Percentiles rank a stretch among this genome's conserved stretches.
Evolutionary conservation across 2,797 vertebrate species (phyloP).

Genomic region (Euphonia xanthogaster): DNA sequence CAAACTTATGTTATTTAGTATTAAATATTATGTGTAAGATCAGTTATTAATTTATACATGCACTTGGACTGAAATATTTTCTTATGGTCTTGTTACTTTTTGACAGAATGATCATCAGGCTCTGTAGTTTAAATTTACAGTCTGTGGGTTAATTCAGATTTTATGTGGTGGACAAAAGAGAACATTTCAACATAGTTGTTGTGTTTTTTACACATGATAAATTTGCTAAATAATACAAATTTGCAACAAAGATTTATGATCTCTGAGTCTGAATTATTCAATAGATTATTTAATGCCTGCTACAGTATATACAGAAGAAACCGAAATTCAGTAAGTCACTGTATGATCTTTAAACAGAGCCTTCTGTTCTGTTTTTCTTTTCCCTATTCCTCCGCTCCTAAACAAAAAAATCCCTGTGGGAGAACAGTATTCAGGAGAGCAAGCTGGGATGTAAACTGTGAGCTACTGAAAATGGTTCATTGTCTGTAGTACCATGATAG

Average conservation of each 20-base stretch:
- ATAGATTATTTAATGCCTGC: background rate
- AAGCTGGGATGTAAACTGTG: background rate
- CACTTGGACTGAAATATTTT: background rate
- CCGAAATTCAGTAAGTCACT: background rate
- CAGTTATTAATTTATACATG: background rate
- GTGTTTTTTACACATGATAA: background rate
- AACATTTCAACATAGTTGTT: background rate
- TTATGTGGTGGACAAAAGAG: background rate
- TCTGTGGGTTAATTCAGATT: background rate
- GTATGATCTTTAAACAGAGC: background rate
- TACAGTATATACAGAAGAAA: background rate
- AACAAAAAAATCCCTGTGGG: background rate
- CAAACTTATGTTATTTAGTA: background rate
- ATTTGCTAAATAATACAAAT: background rate
- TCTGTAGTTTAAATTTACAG: background rate
- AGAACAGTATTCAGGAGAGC: background rate
- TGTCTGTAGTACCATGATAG: background rate
- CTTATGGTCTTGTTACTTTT: background rate
- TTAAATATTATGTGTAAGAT: background rate
- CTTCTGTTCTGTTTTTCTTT: background rate
- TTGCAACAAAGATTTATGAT: background rate
- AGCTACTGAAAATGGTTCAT: background rate
- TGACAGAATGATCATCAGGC: background rate
- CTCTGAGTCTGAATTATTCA: background rate
- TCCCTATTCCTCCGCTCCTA: background rate